A percentile compares a stretch with the other conserved stretches of the same genome.
These are phyloP conservation scores for Drosophila flavopinicola DNA, from an alignment of 2,888 invertebrate species.

Conservation along the genomic window DNA sequence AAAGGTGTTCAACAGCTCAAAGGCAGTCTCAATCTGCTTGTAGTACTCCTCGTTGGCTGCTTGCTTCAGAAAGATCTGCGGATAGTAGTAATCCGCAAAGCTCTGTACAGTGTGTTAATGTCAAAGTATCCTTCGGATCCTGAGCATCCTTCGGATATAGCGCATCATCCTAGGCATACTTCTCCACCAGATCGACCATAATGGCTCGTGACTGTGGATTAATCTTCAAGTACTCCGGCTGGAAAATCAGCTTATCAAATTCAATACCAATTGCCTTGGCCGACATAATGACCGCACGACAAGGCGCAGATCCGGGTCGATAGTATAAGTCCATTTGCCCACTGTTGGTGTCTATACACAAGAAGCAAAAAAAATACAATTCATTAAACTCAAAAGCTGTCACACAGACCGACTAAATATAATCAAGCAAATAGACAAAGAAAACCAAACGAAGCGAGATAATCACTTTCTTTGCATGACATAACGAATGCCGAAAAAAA, in stretches of 20 bases:
- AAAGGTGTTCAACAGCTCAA: conserved; percentile 88
- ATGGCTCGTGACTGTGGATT: conserved; percentile 95
- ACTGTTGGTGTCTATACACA: conserved; percentile 62
- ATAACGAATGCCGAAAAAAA: conserved; percentile 32
- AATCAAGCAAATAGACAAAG: conserved; percentile 19
- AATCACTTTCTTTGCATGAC: conserved; percentile 63
- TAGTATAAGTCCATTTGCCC: conserved; percentile 86
- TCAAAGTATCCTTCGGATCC: conserved; percentile 92
- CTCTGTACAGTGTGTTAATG: conserved; percentile 89
- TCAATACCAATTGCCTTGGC: conserved; percentile 88
- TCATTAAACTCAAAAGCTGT: conserved; percentile 30
- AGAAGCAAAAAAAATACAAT: conserved; percentile 10
- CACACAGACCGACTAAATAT: conserved; percentile 26
- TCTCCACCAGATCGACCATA: conserved; percentile 90
- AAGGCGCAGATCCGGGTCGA: conserved; percentile 87
- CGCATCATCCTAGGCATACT: conserved; percentile 90
- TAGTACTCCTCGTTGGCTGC: conserved; percentile 88
- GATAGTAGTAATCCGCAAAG: conserved; percentile 89
- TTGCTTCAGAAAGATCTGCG: conserved; percentile 87
- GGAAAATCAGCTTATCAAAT: conserved; percentile 87
- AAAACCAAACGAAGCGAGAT: conserved; percentile 25
- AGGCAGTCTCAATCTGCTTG: conserved; percentile 88
- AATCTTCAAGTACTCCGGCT: conserved; percentile 89
- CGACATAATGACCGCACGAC: conserved; percentile 87
- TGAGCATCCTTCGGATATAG: conserved; percentile 90